Evolutionary conservation across 2,888 invertebrate genomes (phyloP), one percentile per base, ranked within the genome.

Genomic region (Tinea trinotella): DNA sequence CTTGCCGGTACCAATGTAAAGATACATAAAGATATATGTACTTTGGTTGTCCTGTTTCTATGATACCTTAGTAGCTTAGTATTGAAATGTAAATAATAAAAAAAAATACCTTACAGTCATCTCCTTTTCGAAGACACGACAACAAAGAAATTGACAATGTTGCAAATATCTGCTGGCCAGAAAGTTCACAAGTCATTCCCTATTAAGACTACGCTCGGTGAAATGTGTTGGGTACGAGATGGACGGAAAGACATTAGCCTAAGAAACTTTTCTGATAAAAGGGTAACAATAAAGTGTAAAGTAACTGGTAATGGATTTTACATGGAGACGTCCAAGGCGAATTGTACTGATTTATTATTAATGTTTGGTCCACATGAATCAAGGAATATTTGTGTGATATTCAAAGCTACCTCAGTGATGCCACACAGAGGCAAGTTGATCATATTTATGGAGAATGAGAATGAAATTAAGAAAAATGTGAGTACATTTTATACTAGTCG

Each of bases 211-310:
- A 84, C 74, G 56, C 63, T 69, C 58, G 67, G 61, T 34, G 62
- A 63, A 0, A 62, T 85, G 58, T 79, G 82, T 0, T 85, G 80
- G 77, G 75, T 83, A 2, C 66, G 76, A 1, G 54, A 70, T 0
- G 83, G 76, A 0, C 61, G 78, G 5, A 84, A 80, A 54, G 82
- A 84, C 52, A 62, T 85, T 1, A 83, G 78, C 54, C 57, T 85
- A 54, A 82, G 82, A 59, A 85, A 83, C 56, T 66, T 63, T 0
- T 65, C 67, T 0, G 67, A 80, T 19, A 77, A 68, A 52, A 81
- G 76, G 60, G 59, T 83, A 10, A 71, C 77, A 15, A 64, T 83
- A 2, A 64, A 76, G 17, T 82, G 81, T 52, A 74, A 76, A 36
- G 70, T 84, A 3, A 15, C 70, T 0, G 85, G 85, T 0, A 81